Evolutionary conservation across 2,797 vertebrate genomes (phyloP).

Genomic region (Liasis olivaceus): DNA sequence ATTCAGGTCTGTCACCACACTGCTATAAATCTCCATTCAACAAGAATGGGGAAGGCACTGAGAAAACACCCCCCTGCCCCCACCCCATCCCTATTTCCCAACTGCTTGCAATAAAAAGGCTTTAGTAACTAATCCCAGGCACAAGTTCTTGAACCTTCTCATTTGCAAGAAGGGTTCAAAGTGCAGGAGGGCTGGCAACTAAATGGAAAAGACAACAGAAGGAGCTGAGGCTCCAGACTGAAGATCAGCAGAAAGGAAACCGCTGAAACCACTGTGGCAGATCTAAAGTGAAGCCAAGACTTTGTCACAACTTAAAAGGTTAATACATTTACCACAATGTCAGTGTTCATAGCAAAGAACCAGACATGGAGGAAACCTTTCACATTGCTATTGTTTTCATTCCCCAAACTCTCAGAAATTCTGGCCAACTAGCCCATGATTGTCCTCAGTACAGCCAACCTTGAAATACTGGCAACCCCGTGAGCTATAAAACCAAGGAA

Average conservation of each 20-base stretch:
- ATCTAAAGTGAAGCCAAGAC: no score
- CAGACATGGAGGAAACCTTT: background rate
- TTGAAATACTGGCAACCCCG: no score
- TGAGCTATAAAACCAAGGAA: no score
- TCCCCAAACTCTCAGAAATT: no score
- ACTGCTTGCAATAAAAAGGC: slow-evolving; percentile 3
- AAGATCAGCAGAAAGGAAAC: background rate
- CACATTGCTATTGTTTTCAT: no score
- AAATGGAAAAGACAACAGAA: background rate
- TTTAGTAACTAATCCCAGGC: background rate
- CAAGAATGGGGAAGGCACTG: background rate
- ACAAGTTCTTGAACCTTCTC: background rate
- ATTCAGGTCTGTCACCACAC: background rate
- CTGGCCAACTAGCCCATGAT: no score
- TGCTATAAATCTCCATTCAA: background rate
- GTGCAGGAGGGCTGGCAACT: background rate
- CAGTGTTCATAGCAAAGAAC: background rate
- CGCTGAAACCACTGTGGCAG: background rate
- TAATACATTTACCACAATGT: no score
- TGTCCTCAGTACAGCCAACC: no score
- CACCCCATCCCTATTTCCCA: background rate
- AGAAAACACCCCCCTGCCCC: background rate
- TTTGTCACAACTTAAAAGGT: background rate
- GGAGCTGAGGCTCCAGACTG: background rate
- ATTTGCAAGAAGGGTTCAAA: background rate